A percentile compares a stretch with the other conserved stretches of the same genome.
phyloP scores from a whole-genome alignment of 30 jellyfish, hydroid and myxozoan species.

The Aurelia aurita complex sp. Pacific region DNA sequence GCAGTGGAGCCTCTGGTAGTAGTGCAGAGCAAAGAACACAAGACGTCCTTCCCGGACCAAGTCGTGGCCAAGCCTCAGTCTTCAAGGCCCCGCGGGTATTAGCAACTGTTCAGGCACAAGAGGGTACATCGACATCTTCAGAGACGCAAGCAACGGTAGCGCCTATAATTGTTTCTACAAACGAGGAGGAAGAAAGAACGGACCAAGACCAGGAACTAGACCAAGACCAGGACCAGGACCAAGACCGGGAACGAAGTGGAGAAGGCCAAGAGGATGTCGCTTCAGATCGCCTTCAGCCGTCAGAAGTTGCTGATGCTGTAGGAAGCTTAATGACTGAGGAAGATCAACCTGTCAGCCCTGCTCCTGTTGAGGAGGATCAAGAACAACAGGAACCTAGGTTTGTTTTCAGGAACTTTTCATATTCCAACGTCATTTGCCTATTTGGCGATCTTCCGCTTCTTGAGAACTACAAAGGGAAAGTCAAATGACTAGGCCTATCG shows the following conservation, averaged over 20 bases:
- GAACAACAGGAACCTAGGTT: background rate
- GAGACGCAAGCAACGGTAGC: constrained; percentile 70
- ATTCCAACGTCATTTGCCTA: too few species aligned
- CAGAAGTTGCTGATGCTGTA: constrained; percentile 23
- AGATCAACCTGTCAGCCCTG: background rate
- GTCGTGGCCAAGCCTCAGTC: constrained; percentile 65
- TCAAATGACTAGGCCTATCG: too few species aligned
- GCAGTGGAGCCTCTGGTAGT: background rate
- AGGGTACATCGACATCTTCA: constrained; percentile 18
- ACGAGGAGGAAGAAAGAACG: constrained; percentile 9
- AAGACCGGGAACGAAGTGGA: background rate
- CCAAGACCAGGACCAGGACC: background rate
- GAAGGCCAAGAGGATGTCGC: background rate
- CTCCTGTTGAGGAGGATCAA: background rate
- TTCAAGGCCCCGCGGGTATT: constrained; percentile 66
- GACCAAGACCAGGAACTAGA: background rate
- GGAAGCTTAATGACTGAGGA: constrained; percentile 10
- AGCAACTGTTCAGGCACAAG: constrained; percentile 62
- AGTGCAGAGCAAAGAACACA: constrained; percentile 45
- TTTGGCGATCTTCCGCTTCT: too few species aligned
- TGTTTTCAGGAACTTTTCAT: background rate
- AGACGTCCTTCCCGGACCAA: constrained; percentile 52
- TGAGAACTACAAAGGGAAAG: too few species aligned
- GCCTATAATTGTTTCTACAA: constrained; percentile 47
- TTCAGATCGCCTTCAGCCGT: constrained; percentile 11